These are phyloP conservation scores for Sarcophaga bullata DNA, from an alignment of 1,140 invertebrate species.

Conservation along the genomic window DNA sequence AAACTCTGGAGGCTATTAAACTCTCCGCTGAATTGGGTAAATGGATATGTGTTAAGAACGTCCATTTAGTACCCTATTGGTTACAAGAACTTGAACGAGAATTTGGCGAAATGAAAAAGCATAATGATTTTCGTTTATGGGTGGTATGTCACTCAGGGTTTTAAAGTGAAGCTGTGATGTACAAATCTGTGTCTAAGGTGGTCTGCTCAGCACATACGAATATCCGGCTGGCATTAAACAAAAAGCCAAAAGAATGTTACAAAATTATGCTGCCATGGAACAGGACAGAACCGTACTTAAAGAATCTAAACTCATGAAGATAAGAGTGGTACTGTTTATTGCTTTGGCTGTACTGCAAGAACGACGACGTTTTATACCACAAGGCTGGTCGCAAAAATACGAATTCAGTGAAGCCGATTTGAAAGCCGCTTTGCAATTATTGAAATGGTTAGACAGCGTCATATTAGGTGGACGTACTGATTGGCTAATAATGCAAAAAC, in stretches of 20 bases:
- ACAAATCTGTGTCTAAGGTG: slow-evolving; percentile 72
- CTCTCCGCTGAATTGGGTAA: slow-evolving; percentile 55
- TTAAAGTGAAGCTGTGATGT: slow-evolving; percentile 55
- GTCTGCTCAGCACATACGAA: no score
- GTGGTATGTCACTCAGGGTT: slow-evolving; percentile 69
- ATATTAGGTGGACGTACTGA: slow-evolving; percentile 64
- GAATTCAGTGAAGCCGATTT: slow-evolving; percentile 90
- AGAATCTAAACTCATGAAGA: slow-evolving; percentile 60
- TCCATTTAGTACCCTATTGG: slow-evolving; percentile 86
- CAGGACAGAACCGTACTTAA: slow-evolving; percentile 44
- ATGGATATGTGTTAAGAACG: slow-evolving; percentile 78
- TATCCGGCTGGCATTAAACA: slow-evolving; percentile 74
- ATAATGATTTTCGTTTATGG: slow-evolving; percentile 80
- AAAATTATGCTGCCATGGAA: slow-evolving; percentile 58
- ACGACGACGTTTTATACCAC: slow-evolving; percentile 83
- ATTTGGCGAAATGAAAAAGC: slow-evolving; percentile 70
- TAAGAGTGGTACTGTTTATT: slow-evolving; percentile 63
- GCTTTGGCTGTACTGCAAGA: slow-evolving; percentile 88
- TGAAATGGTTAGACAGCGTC: slow-evolving; percentile 70
- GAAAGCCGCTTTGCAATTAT: slow-evolving; percentile 78
- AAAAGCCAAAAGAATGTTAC: slow-evolving; percentile 69
- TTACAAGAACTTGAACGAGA: slow-evolving; percentile 79
- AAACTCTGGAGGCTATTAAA: slow-evolving; percentile 49
- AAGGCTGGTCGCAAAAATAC: slow-evolving; percentile 88
- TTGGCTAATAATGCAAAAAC: slow-evolving; percentile 84